phyloP scores from a whole-genome alignment of 2,113 vertebrate species.

The Chloebia gouldiae region DNA sequence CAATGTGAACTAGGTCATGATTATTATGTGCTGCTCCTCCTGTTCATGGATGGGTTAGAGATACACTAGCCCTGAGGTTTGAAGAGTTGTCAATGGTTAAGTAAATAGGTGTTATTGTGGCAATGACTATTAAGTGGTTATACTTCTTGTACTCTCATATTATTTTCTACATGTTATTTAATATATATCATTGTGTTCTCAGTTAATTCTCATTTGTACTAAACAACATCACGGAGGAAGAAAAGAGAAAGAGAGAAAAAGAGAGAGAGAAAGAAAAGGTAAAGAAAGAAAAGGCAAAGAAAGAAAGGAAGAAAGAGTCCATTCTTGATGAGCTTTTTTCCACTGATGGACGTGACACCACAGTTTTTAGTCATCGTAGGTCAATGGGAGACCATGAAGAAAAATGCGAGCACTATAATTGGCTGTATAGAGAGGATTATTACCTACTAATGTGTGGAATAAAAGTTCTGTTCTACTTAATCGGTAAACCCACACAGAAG shows the following conservation, averaged over 20 bases:
- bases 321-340: not conserved
- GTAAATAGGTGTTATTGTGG: not conserved
- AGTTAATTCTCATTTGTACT: not conserved
- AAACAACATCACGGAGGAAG: not conserved
- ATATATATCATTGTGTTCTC: not conserved
- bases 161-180: not conserved
- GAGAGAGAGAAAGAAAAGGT: fast-evolving
- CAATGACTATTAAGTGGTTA: not conserved
- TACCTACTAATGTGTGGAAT: not conserved
- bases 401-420: not conserved
- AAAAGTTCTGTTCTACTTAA: not conserved
- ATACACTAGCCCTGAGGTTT: not conserved
- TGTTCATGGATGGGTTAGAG: not conserved
- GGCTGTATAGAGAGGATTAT: not conserved
- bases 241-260: no score
- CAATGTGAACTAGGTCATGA: not conserved
- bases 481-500: not conserved
- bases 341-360: not conserved
- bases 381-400: not conserved
- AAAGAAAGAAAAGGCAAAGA: no score
- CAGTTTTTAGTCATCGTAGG: not conserved
- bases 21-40: not conserved
- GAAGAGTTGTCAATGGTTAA: not conserved
- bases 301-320: not conserved
- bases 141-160: not conserved